phyloP scores from a whole-genome alignment of 2,113 vertebrate genomes.

The Odobenus rosmarus region DNA sequence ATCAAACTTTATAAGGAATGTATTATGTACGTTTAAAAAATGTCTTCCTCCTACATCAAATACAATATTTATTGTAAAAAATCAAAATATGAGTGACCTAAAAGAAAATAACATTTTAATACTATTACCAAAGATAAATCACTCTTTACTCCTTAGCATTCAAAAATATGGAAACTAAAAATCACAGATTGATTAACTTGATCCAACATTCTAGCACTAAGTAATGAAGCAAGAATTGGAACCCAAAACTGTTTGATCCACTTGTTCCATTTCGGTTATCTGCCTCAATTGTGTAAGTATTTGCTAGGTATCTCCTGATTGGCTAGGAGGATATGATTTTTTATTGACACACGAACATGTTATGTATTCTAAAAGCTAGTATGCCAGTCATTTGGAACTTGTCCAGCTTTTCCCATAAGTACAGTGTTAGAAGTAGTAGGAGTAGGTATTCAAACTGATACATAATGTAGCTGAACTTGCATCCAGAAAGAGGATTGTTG shows the following conservation, averaged over 20 bases:
- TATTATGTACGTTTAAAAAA: not conserved
- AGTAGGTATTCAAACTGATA: not conserved
- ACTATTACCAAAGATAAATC: not conserved
- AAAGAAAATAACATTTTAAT: conserved; percentile 34
- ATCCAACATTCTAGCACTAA: not conserved
- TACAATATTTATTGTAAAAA: conserved; percentile 7
- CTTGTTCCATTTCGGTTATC: conserved; percentile 31
- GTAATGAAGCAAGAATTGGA: not conserved
- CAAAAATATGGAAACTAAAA: conserved; percentile 21
- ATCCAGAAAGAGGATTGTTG: not conserved
- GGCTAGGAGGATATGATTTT: not conserved
- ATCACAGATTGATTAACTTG: conserved; percentile 40
- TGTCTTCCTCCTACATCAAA: not conserved
- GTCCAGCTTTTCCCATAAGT: not conserved
- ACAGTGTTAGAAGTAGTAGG: not conserved
- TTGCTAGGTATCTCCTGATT: not conserved
- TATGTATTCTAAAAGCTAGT: not conserved
- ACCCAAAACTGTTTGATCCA: not conserved
- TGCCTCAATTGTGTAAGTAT: not conserved
- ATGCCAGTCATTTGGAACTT: not conserved
- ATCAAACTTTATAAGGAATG: not conserved
- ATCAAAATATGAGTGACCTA: not conserved
- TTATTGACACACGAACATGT: not conserved
- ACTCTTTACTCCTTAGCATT: not conserved
- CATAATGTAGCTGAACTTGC: not conserved